A percentile compares a stretch with the other conserved stretches of the same genome.
These are phyloP conservation scores for Ornithoptera alexandrae DNA, from an alignment of 2,888 invertebrate genomes.

Conservation along the genomic window DNA sequence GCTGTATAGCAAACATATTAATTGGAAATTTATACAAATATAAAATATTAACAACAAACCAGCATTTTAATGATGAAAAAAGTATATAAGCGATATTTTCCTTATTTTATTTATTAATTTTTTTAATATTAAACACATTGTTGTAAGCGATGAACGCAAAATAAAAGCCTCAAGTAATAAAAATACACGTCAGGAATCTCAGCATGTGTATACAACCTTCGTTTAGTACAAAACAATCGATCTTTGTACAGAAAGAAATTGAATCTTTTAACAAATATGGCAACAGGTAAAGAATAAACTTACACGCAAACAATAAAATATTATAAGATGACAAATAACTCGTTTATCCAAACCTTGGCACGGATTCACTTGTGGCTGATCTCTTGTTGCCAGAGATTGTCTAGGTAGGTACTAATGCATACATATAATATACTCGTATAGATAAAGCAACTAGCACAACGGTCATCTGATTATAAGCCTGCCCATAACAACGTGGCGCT, in stretches of 20 bases:
- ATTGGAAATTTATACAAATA: too few relatives aligned
- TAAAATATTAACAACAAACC: neutral
- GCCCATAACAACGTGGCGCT: too few relatives aligned
- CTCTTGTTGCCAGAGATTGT: too few relatives aligned
- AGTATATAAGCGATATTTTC: too few relatives aligned
- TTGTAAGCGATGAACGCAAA: slow-evolving; percentile 8
- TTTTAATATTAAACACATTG: slow-evolving; percentile 10
- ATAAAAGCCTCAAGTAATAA: slow-evolving; percentile 11
- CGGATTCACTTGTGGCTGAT: neutral
- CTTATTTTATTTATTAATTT: neutral
- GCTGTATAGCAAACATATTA: too few relatives aligned
- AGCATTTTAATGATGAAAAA: neutral
- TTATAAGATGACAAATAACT: slow-evolving; percentile 29
- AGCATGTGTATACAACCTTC: slow-evolving; percentile 23
- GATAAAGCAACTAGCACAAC: too few relatives aligned
- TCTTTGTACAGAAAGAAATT: slow-evolving; percentile 30
- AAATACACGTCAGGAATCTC: slow-evolving; percentile 8
- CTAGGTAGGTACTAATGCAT: too few relatives aligned
- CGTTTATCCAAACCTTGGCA: slow-evolving; percentile 31
- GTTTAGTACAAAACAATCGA: slow-evolving; percentile 31
- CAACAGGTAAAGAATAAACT: slow-evolving; percentile 30
- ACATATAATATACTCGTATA: too few relatives aligned
- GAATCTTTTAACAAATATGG: slow-evolving; percentile 36
- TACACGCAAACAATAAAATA: slow-evolving; percentile 35
- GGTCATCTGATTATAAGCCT: too few relatives aligned